Evolutionary conservation across 2,888 invertebrate species (phyloP).

Genomic region (Tholera decimalis): DNA sequence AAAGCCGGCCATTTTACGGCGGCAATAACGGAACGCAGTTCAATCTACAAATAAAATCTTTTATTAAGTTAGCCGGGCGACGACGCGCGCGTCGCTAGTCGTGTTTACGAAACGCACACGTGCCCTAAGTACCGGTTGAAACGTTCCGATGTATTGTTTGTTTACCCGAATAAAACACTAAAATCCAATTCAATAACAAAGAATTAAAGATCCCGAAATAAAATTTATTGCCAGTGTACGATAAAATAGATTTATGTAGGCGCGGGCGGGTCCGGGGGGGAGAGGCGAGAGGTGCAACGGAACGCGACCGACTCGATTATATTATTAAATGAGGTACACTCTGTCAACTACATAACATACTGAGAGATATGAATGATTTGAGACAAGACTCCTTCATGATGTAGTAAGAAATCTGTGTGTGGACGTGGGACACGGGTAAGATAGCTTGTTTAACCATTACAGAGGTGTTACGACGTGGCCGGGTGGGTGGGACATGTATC

Average conservation of each 20-base stretch:
- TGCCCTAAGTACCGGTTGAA: constrained; percentile 87
- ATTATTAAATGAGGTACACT: constrained; percentile 85
- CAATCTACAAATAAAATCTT: constrained; percentile 88
- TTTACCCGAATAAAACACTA: constrained; percentile 91
- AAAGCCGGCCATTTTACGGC: constrained; percentile 83
- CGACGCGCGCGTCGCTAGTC: constrained; percentile 80
- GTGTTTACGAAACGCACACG: constrained; percentile 86
- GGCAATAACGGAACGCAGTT: constrained; percentile 79
- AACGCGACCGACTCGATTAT: constrained; percentile 76
- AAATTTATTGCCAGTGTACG: constrained; percentile 91
- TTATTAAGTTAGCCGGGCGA: constrained; percentile 83
- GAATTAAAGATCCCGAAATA: constrained; percentile 92
- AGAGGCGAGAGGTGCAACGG: constrained; percentile 65
- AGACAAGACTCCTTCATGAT: constrained; percentile 35
- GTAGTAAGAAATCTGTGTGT: constrained; percentile 26
- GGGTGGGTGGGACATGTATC: constrained; percentile 28
- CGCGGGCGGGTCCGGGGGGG: constrained; percentile 70
- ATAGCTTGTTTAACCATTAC: constrained; percentile 17
- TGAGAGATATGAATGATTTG: constrained; percentile 69
- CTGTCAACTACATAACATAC: constrained; percentile 77
- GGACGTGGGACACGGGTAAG: constrained; percentile 2
- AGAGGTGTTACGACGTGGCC: constrained; percentile 16
- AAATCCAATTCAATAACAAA: constrained; percentile 92
- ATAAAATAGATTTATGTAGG: constrained; percentile 91
- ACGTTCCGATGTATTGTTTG: constrained; percentile 89